Evolutionary conservation across 1,140 invertebrate species (phyloP).

Genomic region (Hycleus phaleratus): DNA sequence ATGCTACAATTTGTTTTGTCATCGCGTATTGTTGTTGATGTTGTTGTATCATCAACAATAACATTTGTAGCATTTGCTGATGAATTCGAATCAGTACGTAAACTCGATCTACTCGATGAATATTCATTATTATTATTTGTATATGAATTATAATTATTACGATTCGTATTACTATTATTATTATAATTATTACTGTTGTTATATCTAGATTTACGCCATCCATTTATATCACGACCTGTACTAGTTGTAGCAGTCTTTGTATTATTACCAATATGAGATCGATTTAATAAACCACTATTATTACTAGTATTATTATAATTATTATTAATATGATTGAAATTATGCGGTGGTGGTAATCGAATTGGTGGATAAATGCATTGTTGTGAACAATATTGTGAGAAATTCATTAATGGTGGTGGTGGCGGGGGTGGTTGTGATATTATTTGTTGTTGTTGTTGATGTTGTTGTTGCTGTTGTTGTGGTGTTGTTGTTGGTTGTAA

Average conservation of each 20-base stretch:
- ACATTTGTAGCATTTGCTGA: constrained; percentile 20
- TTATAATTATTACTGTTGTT: background rate
- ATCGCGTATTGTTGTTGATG: background rate
- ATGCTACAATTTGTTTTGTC: background rate
- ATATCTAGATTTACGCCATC: background rate
- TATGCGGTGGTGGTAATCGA: constrained; percentile 1
- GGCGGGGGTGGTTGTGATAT: background rate
- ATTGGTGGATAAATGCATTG: background rate
- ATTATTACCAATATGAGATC: background rate
- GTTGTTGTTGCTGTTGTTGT: background rate
- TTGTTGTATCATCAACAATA: background rate
- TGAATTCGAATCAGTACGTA: constrained; percentile 32
- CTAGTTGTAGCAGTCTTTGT: background rate
- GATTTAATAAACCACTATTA: too few species aligned
- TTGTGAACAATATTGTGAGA: background rate
- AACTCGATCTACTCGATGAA: constrained; percentile 19
- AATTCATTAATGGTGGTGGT: constrained; percentile 7
- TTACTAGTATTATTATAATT: too few species aligned
- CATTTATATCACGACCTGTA: background rate
- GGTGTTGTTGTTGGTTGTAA: background rate
- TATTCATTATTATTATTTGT: background rate
- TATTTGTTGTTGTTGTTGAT: too few species aligned
- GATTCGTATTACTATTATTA: background rate
- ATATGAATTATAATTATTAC: background rate
- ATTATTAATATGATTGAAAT: background rate